phyloP scores from a whole-genome alignment of 1,140 invertebrate species.

The Pseudomyrmex gracilis region DNA sequence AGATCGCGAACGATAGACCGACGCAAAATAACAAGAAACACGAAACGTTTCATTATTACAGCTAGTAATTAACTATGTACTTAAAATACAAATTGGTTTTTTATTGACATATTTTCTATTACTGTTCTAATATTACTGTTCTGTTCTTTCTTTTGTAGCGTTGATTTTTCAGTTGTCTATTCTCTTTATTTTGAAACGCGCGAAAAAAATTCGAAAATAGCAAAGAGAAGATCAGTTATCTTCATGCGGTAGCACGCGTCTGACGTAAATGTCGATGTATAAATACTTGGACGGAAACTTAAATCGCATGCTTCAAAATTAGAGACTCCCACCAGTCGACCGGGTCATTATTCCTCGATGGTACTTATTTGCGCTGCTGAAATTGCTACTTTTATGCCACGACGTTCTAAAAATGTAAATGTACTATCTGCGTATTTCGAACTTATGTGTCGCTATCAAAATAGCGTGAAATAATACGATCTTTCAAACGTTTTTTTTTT shows the following conservation, averaged over 20 bases:
- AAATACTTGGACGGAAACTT: slow-evolving; percentile 36
- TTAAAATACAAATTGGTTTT: neutral
- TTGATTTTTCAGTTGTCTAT: neutral
- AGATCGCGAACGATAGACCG: neutral
- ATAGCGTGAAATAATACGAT: neutral
- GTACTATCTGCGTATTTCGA: too few relatives aligned
- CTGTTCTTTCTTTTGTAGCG: too few relatives aligned
- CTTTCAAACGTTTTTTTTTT: neutral
- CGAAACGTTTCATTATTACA: neutral
- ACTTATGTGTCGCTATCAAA: neutral
- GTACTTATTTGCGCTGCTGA: slow-evolving; percentile 10
- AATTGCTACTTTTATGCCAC: slow-evolving; percentile 4
- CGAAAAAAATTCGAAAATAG: slow-evolving; percentile 2
- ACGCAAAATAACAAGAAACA: neutral
- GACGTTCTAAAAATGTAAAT: neutral
- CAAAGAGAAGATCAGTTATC: slow-evolving; percentile 30
- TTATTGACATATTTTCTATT: neutral
- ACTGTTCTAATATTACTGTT: too few relatives aligned
- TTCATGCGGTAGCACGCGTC: neutral
- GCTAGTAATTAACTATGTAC: neutral
- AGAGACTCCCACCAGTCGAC: slow-evolving; percentile 6
- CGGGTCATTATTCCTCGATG: slow-evolving; percentile 20
- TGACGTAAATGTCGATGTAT: slow-evolving; percentile 49
- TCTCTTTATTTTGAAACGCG: neutral
- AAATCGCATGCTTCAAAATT: slow-evolving; percentile 47